A percentile compares a stretch with the other conserved stretches of the same genome.
phyloP scores from a whole-genome alignment of 2,113 vertebrate genomes.

The Sialia sialis region DNA sequence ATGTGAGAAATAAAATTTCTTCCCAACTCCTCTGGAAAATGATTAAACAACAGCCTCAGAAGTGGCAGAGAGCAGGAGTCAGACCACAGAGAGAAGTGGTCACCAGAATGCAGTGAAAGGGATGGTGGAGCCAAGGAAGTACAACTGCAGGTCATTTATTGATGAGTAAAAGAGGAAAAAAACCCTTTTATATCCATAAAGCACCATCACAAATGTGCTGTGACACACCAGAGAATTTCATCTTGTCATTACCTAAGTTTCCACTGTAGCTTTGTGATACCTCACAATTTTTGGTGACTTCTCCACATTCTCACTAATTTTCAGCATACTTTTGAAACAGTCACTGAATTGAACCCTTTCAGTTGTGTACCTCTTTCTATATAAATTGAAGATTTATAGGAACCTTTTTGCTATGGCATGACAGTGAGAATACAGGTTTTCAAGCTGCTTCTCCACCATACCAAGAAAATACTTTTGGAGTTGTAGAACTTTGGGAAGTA shows the following conservation, averaged over 20 bases:
- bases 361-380: not conserved
- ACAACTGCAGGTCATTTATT: not conserved
- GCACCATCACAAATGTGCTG: not conserved
- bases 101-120: not conserved
- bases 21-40: not conserved
- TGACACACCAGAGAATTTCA: rapidly evolving
- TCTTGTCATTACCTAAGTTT: not conserved
- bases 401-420: not conserved
- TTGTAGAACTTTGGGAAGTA: not conserved
- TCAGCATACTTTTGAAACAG: not conserved
- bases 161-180: not conserved
- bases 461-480: not conserved
- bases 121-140: not conserved
- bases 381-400: not conserved
- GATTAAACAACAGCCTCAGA: not conserved
- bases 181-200: not conserved
- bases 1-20: not conserved
- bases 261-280: not conserved
- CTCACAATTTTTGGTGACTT: not conserved
- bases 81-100: not conserved
- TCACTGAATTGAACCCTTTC: not conserved
- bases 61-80: not conserved
- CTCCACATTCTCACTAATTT: not conserved
- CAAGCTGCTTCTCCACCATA: not conserved
- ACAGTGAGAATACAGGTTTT: not conserved